Percentiles rank a stretch among this genome's conserved stretches.
Evolutionary conservation across 2,888 invertebrate species (phyloP).

Genomic region (Halocaridina rubra): DNA sequence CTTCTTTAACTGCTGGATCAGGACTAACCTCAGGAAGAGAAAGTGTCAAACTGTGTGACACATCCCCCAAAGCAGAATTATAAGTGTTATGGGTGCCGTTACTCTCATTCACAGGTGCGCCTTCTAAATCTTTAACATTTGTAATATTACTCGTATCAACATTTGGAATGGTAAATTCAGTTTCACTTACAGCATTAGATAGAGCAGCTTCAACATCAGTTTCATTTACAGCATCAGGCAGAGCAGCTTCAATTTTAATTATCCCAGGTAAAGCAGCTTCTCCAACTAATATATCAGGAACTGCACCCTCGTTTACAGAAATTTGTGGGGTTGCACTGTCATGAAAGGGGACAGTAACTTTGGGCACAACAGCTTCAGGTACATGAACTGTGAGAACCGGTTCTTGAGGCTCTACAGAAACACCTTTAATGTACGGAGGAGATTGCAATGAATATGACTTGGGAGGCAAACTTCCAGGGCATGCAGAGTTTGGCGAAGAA

Average conservation of each 20-base stretch:
- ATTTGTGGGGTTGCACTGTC: neutral
- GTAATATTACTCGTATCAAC: neutral
- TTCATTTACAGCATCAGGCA: conserved; percentile 5
- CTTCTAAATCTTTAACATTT: neutral
- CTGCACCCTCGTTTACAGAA: neutral
- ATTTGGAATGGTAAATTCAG: neutral
- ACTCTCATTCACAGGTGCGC: neutral
- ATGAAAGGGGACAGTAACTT: conserved; percentile 1
- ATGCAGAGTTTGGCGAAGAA: too few species aligned
- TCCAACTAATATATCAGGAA: neutral
- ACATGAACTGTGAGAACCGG: conserved; percentile 28
- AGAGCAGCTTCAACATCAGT: neutral
- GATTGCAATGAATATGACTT: neutral
- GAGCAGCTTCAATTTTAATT: conserved; percentile 12
- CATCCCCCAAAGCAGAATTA: neutral
- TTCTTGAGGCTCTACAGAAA: conserved; percentile 3
- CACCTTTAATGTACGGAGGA: too few species aligned
- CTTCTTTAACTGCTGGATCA: neutral
- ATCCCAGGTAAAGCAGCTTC: conserved; percentile 15
- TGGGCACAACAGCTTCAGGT: conserved; percentile 23
- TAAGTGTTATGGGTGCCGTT: neutral
- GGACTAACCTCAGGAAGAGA: conserved; percentile 27
- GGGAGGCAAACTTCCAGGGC: neutral
- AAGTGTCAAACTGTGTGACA: neutral
- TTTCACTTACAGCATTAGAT: neutral